phyloP scores from a whole-genome alignment of 2,888 invertebrate genomes.

The Bursaphelenchus okinawaensis region DNA sequence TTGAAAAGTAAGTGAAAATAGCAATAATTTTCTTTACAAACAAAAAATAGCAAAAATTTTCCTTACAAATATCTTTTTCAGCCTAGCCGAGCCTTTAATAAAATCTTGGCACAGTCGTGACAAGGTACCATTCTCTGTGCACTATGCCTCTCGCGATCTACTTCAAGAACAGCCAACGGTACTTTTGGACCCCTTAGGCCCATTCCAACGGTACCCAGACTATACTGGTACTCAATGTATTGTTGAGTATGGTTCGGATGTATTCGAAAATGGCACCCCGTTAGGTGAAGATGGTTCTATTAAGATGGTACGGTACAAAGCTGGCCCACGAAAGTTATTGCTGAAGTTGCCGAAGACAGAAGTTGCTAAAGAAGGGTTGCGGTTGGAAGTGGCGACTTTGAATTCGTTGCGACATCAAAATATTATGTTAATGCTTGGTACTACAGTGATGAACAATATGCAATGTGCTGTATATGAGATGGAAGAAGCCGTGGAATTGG shows the following conservation, averaged over 20 bases:
- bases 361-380: slow-evolving; percentile 38
- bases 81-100: slow-evolving; percentile 5
- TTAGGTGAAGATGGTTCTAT: slow-evolving; percentile 74
- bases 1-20: slow-evolving; percentile 8
- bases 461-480: slow-evolving; percentile 69
- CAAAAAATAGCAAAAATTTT: too few species aligned
- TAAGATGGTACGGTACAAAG: slow-evolving; percentile 43
- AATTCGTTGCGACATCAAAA: slow-evolving; percentile 45
- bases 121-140: background rate
- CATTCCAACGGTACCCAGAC: slow-evolving; percentile 6
- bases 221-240: background rate
- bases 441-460: slow-evolving; percentile 31
- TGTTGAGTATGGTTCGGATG: background rate
- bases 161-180: background rate
- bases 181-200: background rate
- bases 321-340: slow-evolving; percentile 35
- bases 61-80: background rate
- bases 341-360: slow-evolving; percentile 32
- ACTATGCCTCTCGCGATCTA: background rate
- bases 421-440: slow-evolving; percentile 46
- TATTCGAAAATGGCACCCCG: slow-evolving; percentile 62
- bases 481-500: slow-evolving; percentile 64
- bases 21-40: too few species aligned
- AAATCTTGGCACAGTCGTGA: background rate
- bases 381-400: slow-evolving; percentile 35